A percentile compares a stretch with the other conserved stretches of the same genome.
These are phyloP conservation scores for Haliclystus octoradiatus DNA, from an alignment of 30 jellyfish, hydroid and myxozoan species.

Conservation along the genomic window DNA sequence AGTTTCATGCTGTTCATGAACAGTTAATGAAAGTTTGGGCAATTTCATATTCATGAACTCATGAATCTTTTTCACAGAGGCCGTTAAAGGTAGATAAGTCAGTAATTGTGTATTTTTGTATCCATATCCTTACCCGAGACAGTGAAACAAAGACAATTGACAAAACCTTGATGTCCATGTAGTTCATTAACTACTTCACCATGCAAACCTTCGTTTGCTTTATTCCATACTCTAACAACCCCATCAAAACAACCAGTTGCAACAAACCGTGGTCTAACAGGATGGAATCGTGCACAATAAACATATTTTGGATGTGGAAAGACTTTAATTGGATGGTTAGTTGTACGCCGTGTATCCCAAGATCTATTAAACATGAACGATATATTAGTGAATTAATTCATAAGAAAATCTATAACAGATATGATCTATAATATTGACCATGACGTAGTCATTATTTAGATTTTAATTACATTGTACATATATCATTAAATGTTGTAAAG, in stretches of 20 bases:
- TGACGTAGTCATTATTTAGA: no score
- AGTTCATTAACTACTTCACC: conserved; percentile 62
- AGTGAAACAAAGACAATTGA: conserved; percentile 38
- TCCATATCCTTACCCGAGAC: conserved; percentile 64
- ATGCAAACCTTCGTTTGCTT: conserved; percentile 53
- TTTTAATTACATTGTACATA: no score
- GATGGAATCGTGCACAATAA: conserved; percentile 65
- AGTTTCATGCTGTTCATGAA: no score
- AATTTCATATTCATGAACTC: no score
- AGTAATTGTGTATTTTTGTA: no score
- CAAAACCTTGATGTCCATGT: conserved; percentile 65
- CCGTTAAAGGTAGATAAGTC: no score
- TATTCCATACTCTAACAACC: conserved; percentile 69
- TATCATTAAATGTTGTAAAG: no score
- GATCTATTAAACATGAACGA: conserved; percentile 19
- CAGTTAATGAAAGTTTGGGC: no score
- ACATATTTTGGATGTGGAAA: conserved; percentile 85
- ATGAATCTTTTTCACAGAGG: no score
- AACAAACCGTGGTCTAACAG: conserved; percentile 18
- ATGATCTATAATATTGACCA: no score
- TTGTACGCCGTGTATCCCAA: conserved; percentile 64
- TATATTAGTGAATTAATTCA: no score
- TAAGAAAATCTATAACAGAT: no score
- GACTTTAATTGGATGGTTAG: conserved; percentile 40
- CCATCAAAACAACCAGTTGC: conserved; percentile 77